Conservation (phyloP, 2,113 vertebrate species). For the Cephalopterus ornatus region DNA sequence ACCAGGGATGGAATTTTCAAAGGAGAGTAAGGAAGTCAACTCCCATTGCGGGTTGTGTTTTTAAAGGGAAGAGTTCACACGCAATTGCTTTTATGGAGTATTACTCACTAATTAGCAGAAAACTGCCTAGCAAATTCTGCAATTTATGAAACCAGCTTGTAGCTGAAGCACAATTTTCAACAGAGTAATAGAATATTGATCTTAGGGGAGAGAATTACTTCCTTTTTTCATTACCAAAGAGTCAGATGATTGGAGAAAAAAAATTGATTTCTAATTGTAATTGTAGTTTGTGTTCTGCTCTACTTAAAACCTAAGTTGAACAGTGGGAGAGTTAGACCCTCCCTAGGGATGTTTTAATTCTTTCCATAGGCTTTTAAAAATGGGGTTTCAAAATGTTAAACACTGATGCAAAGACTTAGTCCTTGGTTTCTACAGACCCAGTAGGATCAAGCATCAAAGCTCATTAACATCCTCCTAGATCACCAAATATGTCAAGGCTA, state of each 20-base stretch:
- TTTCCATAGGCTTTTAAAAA: background rate
- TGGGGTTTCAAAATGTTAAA: background rate
- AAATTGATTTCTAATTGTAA: background rate
- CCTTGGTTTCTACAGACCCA: background rate
- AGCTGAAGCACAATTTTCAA: background rate
- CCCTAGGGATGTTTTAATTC: background rate
- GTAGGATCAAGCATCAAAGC: background rate
- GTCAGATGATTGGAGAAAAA: background rate
- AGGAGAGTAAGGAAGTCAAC: conserved; percentile 21
- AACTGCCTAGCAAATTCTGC: conserved; percentile 1
- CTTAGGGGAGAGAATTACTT: conserved; percentile 12
- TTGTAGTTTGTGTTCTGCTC: background rate
- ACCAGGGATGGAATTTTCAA: conserved; percentile 34
- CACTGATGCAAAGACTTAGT: background rate
- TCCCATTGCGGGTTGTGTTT: conserved; percentile 44
- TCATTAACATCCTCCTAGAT: background rate
- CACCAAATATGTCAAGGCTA: background rate
- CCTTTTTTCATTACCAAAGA: background rate
- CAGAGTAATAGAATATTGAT: conserved; percentile 10
- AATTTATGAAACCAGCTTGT: conserved; percentile 14
- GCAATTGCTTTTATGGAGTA: background rate
- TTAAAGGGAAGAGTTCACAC: conserved; percentile 48
- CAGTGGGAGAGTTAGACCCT: background rate
- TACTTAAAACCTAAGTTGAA: background rate
- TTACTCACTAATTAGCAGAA: conserved; percentile 39